A percentile compares a stretch with the other conserved stretches of the same genome.
These are phyloP conservation scores for Gasteruption jaculator DNA, from an alignment of 2,888 invertebrate species.

Conservation along the genomic window DNA sequence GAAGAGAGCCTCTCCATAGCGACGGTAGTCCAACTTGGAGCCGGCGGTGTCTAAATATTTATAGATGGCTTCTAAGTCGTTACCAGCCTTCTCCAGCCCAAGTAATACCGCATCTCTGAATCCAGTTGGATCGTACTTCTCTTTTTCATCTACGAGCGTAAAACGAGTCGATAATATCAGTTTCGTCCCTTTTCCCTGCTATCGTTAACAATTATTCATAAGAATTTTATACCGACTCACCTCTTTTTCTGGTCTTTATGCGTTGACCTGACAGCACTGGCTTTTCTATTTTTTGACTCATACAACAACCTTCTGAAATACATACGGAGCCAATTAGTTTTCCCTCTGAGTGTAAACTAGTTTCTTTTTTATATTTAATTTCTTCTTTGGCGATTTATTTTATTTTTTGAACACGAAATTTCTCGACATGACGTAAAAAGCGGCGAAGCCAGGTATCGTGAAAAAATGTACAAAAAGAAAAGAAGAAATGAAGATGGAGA, in stretches of 20 bases:
- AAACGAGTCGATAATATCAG: no score
- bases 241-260: conserved; percentile 99
- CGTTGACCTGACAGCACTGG: conserved; percentile 99
- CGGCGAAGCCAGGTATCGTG: no score
- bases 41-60: conserved; percentile 93
- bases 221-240: conserved; percentile 54
- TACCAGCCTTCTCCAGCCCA: conserved; percentile 91
- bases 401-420: no score
- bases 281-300: conserved; percentile 99
- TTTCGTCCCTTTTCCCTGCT: no score
- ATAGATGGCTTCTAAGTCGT: conserved; percentile 92
- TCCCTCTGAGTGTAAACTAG: no score
- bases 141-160: conserved; percentile 97
- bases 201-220: no score
- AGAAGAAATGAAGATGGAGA: no score
- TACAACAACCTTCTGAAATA: conserved; percentile 83
- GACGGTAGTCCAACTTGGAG: conserved; percentile 94
- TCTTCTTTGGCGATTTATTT: no score
- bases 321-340: not conserved
- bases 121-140: conserved; percentile 98
- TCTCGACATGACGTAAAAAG: no score
- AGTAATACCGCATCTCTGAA: conserved; percentile 96
- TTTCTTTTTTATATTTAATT: no score
- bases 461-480: no score
- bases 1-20: conserved; percentile 96